Evolutionary conservation across 2,797 vertebrate genomes (phyloP).

Genomic region (Eulemur coronatus): DNA sequence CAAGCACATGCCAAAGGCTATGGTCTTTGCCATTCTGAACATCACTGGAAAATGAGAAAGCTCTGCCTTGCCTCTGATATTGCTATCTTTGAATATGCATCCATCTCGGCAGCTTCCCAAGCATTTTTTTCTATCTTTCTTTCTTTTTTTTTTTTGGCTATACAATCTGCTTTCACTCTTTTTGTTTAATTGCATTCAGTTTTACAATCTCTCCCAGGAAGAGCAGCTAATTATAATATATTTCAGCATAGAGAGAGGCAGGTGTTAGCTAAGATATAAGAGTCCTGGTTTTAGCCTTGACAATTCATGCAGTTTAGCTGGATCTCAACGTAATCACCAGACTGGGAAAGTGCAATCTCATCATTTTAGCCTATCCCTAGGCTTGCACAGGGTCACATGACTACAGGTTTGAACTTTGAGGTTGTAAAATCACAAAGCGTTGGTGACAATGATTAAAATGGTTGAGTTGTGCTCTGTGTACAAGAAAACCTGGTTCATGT

Average conservation of each 20-base stretch:
- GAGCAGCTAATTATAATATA: slow-evolving; percentile 61
- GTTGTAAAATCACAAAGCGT: neutral
- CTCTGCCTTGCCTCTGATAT: slow-evolving; percentile 12
- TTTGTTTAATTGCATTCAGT: slow-evolving; percentile 64
- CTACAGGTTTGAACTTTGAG: neutral
- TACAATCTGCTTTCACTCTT: slow-evolving; percentile 57
- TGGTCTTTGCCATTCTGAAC: neutral
- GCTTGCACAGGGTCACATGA: neutral
- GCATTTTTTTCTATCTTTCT: neutral
- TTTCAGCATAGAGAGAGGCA: slow-evolving; percentile 54
- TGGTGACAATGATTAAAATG: neutral
- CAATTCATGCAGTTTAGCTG: neutral
- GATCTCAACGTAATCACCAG: neutral
- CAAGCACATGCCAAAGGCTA: neutral
- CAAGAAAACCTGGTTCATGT: neutral
- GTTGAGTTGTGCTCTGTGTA: neutral
- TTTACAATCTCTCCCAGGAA: slow-evolving; percentile 63
- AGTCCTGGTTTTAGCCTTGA: slow-evolving; percentile 16
- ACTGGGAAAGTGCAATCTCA: neutral
- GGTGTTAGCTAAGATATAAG: slow-evolving; percentile 46
- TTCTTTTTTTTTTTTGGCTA: neutral
- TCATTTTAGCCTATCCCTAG: neutral
- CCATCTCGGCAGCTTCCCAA: slow-evolving; percentile 32
- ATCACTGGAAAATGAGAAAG: neutral
- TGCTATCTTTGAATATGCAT: slow-evolving; percentile 34